Percentiles rank a stretch among this genome's conserved stretches.
phyloP scores from a whole-genome alignment of 2,888 invertebrate genomes.

The Sphaeridia pumilis region DNA sequence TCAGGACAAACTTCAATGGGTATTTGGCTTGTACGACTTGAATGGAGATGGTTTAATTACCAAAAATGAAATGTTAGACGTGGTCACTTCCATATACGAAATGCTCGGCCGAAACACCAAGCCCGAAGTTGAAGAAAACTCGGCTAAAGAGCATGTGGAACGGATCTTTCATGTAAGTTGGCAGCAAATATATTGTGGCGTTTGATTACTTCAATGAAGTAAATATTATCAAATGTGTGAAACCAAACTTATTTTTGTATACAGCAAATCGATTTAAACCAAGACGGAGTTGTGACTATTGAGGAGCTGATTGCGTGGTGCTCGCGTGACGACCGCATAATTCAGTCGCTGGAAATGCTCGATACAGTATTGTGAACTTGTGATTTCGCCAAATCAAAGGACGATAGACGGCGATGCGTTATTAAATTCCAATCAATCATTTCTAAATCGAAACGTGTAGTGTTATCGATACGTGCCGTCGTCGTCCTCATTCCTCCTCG shows the following conservation, averaged over 20 bases:
- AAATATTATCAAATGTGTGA: too few relatives aligned
- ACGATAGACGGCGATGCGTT: too few relatives aligned
- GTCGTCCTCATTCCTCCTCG: too few relatives aligned
- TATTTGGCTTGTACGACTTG: conserved; percentile 75
- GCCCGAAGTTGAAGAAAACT: conserved; percentile 57
- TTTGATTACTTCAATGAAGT: too few relatives aligned
- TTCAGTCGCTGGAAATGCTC: conserved; percentile 56
- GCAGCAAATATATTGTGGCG: too few relatives aligned
- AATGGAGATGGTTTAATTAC: conserved; percentile 77
- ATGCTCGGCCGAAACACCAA: conserved; percentile 68
- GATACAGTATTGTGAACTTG: conserved; percentile 60
- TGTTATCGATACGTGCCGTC: too few relatives aligned
- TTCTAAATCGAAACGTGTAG: too few relatives aligned
- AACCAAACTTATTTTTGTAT: too few relatives aligned
- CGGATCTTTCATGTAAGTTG: conserved; percentile 69
- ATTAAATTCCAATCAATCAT: too few relatives aligned
- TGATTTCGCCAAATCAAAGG: too few relatives aligned
- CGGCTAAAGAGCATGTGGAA: conserved; percentile 73
- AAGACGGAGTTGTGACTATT: conserved; percentile 66
- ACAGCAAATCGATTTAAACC: conserved; percentile 66
- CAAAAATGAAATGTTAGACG: conserved; percentile 69
- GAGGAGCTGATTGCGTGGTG: conserved; percentile 71
- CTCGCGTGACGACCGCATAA: conserved; percentile 56
- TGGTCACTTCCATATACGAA: conserved; percentile 72
- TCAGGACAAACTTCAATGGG: conserved; percentile 78